Base-by-base conservation (phyloP, 2,797 vertebrate genomes). In the Alectoris magna region DNA sequence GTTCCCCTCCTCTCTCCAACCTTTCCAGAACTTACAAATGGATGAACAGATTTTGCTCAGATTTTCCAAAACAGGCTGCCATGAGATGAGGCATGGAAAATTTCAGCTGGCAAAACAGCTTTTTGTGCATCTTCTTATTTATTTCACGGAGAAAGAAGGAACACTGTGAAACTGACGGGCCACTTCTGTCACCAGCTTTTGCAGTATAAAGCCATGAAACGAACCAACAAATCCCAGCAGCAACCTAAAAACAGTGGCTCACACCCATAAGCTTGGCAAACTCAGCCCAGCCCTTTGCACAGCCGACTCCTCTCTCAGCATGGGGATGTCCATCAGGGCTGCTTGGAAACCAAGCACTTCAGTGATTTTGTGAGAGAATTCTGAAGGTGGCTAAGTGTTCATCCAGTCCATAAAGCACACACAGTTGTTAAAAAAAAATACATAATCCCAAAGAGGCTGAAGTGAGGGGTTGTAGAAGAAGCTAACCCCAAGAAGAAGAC, bases 21-120 rank as follows among this genome's bases (percentile, higher is more conserved):
- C 85, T 84, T 95, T 95, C 91, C 92, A 94, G 94, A 90, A 87
- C 58, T 93, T 95, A 84, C 92, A 95, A 94, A 92, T 71, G 83
- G 91, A 81, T 91, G 85, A 95, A 95, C 94, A 96, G 95, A 96
- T 93, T 95, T 62, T 87, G 66, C 90, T 94, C 80, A 92, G 68
- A 90, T 92, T 95, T 96, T 96, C 91, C 94, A 96, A 93, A 95
- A 84, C 68, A 87, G 68, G 85, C 92, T 96, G 93, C 90, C 13
- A 6, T 80, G 87, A 92, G 94, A 94, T 63, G 91, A 95, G 66
- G 77, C 87, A 92, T n/a, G 80, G 91, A 93, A 95, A 95, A 95
- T 88, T 92, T 90, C 89, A 93, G 73, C 80, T 92, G 71, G 93
- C 89, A 95, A 95, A 93, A 84, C 3, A 18, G 11, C 10, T 92